Percentiles rank a stretch among this genome's conserved stretches.
These are phyloP conservation scores for Palythoa grandiflora DNA, from an alignment of 92 coral and sea anemone genomes.

Conservation along the genomic window DNA sequence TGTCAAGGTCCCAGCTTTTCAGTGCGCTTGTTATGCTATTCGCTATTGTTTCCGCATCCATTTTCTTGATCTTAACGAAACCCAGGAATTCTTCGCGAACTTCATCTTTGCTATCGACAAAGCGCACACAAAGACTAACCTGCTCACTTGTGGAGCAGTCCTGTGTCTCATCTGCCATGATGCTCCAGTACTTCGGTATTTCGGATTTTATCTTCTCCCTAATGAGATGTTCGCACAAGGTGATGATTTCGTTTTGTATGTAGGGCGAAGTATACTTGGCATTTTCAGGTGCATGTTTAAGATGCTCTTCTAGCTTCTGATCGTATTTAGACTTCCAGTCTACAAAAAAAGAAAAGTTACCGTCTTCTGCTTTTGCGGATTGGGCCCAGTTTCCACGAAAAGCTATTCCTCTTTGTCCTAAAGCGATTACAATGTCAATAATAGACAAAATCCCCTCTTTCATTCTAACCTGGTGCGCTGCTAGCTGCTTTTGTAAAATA, in stretches of 20 bases:
- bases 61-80: conserved; percentile 43
- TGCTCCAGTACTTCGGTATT: conserved; percentile 61
- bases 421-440: conserved; percentile 52
- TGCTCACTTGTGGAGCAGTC: conserved; percentile 58
- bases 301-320: conserved; percentile 58
- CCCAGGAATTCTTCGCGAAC: conserved; percentile 71
- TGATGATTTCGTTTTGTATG: conserved; percentile 54
- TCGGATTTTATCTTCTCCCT: conserved; percentile 35
- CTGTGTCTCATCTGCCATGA: conserved; percentile 51
- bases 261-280: conserved; percentile 63
- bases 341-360: conserved; percentile 62
- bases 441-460: conserved; percentile 37
- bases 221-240: conserved; percentile 52
- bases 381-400: conserved; percentile 64
- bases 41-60: conserved; percentile 51
- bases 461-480: conserved; percentile 33
- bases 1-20: conserved; percentile 38
- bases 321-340: conserved; percentile 68
- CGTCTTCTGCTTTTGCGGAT: conserved; percentile 40
- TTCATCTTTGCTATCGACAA: conserved; percentile 52
- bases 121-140: conserved; percentile 57
- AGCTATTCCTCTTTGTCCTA: conserved; percentile 56
- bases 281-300: conserved; percentile 53
- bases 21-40: conserved; percentile 37
- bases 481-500: conserved; percentile 20